Evolutionary conservation across 2,113 vertebrate genomes (phyloP), one percentile per base, ranked within the genome.

Genomic region (Lethenteron camtschaticum): DNA sequence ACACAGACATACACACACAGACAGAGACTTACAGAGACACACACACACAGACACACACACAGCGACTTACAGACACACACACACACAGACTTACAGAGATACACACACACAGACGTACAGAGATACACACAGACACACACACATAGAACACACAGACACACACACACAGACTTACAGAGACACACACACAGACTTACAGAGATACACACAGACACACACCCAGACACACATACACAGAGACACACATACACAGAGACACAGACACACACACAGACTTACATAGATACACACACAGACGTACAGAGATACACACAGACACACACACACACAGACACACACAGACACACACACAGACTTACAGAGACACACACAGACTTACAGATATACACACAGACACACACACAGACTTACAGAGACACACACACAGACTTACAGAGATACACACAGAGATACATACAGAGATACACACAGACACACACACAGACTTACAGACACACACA

Each of bases 41-140:
- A 68, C 9, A 68, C 68, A 9, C 68, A 68, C 68, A 68, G 68
- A 12, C 11, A 68, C 68, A 68, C 9, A 68, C 11, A 68, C 11
- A 4, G 1, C 1, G 11, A 68, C 11, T 20, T 10, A 68, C 8
- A 68, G 8, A 68, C 9, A 12, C 8, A 11, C 68, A n/a, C 68
- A n/a, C 11, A 12, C 9, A 12, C 68, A 68, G 11, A n/a, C 68
- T 13, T 2, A 68, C 14, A 10, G 2, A 14, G 11, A 68, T 2
- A 68, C 9, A 6, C 9, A 68, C 9, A 10, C 13, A 68, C 68
- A 68, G 16, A 68, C 68, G 3, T 3, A 9, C 68, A 20, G 2
- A 20, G 20, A 20, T 20, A 68, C 68, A 68, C 3, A 68, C 11
- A 68, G 3, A 9, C 68, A 12, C 68, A 68, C 9, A 14, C 18